Evolutionary conservation across 2,888 invertebrate genomes (phyloP), one percentile per base, ranked within the genome.

Genomic region (Cistogaster globosa): DNA sequence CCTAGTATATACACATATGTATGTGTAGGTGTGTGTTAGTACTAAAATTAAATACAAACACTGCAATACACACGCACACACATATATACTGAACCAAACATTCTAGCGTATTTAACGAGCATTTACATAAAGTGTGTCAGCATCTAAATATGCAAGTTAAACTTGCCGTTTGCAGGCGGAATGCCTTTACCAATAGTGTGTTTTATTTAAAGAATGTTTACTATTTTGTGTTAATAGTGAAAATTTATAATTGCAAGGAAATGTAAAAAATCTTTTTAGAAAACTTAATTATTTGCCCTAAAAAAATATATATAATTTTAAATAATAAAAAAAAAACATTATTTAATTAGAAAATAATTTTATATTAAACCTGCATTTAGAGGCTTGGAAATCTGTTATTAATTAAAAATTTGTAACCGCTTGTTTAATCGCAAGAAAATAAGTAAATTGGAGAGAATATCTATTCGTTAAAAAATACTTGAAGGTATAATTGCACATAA

Each of bases 101-200:
- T 74, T 20, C 42, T 72, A 69, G 32, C 60, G 71, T 69, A 67
- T 82, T 85, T 72, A 85, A 85, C 82, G 82, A 85, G 85, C 82
- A 82, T 82, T 85, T 82, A 42, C 11, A 12, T 42, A 85, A n/a
- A 85, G 75, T 85, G 78, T 85, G 85, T 85, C 85, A 85, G 82
- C 79, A 85, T 42, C 69, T 79, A 62, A 80, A 71, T 42, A 67
- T 80, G 67, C 67, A 58, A 53, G 69, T 16, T 58, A 74, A 42
- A 68, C 74, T 74, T 60, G 58, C 32, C 60, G 42, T 71, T 20
- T 42, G 48, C 63, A 32, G 36, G 48, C 48, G 22, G 32, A 58
- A 16, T 60, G 22, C 22, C 38, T 65, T 20, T 67, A 32, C 32
- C 8, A 22, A 53, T 78, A 82, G 79, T 82, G 69, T 82, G 82